These are phyloP conservation scores for Galerucella nymphaeae DNA, from an alignment of 2,888 invertebrate species.

Conservation along the genomic window DNA sequence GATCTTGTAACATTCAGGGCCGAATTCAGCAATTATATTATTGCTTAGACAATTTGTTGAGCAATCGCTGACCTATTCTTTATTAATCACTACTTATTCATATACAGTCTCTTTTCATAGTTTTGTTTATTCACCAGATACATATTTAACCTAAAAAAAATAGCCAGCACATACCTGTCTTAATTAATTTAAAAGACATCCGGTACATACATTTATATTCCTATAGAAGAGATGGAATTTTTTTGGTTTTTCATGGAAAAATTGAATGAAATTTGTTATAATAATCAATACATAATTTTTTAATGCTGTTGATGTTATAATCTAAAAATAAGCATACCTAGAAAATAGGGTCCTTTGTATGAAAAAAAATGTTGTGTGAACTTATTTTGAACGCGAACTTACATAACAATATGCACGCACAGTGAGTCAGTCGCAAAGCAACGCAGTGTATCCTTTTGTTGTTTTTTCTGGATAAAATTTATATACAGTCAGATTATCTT, in stretches of 20 bases:
- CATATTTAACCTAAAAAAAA: no score
- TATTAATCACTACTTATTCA: not conserved
- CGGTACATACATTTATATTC: no score
- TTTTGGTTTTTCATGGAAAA: no score
- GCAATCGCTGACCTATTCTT: constrained; percentile 15
- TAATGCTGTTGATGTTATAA: not conserved
- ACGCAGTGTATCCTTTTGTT: not conserved
- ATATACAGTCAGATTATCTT: no score
- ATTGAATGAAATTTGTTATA: not conserved
- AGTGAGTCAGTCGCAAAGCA: not conserved
- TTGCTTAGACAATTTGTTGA: constrained; percentile 16
- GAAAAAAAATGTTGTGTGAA: not conserved
- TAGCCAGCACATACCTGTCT: no score
- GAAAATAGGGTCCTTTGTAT: not conserved
- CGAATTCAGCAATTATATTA: constrained; percentile 35
- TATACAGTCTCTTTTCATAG: not conserved
- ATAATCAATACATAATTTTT: not conserved
- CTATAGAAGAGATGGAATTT: no score
- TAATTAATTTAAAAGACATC: no score
- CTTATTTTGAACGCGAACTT: no score
- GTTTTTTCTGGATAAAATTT: not conserved
- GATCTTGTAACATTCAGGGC: constrained; percentile 31
- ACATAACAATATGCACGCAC: not conserved
- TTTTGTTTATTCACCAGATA: not conserved
- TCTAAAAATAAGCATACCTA: not conserved